phyloP scores from a whole-genome alignment of 2,888 invertebrate genomes.

The Leptinotarsa tumamoca region DNA sequence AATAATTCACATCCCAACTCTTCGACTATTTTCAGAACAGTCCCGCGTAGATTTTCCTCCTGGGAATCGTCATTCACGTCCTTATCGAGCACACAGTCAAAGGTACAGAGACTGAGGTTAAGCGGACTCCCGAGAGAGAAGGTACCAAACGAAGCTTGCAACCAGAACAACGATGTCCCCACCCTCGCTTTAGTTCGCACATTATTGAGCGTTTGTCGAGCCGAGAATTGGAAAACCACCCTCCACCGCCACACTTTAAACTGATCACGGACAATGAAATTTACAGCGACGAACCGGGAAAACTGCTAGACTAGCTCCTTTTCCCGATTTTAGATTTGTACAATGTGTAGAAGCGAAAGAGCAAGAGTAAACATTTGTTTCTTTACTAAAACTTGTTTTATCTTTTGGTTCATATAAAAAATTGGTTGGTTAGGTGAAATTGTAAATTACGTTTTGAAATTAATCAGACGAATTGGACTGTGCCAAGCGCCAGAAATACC shows the following conservation, averaged over 20 bases:
- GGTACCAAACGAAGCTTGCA: conserved; percentile 67
- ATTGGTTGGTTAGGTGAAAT: too few species aligned
- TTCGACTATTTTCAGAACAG: not conserved
- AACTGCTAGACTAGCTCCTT: conserved; percentile 29
- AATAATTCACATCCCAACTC: not conserved
- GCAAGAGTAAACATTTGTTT: too few species aligned
- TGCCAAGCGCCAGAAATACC: too few species aligned
- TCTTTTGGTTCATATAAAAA: too few species aligned
- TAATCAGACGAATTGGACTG: too few species aligned
- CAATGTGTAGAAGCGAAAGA: conserved; percentile 20
- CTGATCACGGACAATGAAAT: conserved; percentile 65
- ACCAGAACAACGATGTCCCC: conserved; percentile 65
- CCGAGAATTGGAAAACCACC: conserved; percentile 71
- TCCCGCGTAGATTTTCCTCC: conserved; percentile 33
- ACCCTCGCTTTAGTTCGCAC: conserved; percentile 72
- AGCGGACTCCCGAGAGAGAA: conserved; percentile 63
- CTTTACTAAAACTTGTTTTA: too few species aligned
- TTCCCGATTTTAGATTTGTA: conserved; percentile 19
- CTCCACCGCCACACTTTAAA: conserved; percentile 65
- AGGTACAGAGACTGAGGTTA: conserved; percentile 56
- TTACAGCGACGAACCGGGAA: conserved; percentile 49
- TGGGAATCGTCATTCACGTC: conserved; percentile 40
- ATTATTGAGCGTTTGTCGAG: conserved; percentile 74
- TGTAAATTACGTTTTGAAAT: too few species aligned
- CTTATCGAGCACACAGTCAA: conserved; percentile 43